Base-by-base conservation (phyloP, 2,113 vertebrate species). In the Sigmodon hispidus region DNA sequence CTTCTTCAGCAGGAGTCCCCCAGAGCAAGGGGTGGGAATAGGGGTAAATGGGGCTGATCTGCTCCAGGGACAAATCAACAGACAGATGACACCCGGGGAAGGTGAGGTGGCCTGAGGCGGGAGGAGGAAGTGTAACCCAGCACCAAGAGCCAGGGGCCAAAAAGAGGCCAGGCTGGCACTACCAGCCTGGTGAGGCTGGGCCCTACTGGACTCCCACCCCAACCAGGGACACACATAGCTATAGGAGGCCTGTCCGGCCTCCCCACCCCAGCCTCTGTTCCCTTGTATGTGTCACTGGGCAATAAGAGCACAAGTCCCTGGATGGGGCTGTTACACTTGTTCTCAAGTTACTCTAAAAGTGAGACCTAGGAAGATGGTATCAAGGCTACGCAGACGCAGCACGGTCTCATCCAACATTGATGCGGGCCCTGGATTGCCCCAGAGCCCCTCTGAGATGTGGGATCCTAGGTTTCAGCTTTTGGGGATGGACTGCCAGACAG, bases 271-370 rank as follows among this genome's bases (percentile, higher is more conserved):
- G 93, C 43, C 40, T 43, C 1, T 7, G 63, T 36, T 15, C 63
- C 65, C 34, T 43, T 4, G 6, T 26, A 72, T 87, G 87, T 67
- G 83, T 55, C 34, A 5, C 84, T 21, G 12, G 7, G 15, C 0
- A 40, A 93, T 83, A 65, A 77, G 96, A 91, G 70, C 16, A 0
- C 4, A 5, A 61, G 81, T 55, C 9, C 11, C 59, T 10, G 4
- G 34, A 43, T 87, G 4, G 0, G 63, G 77, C 90, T 40, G 76
- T 80, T 76, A 43, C 31, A 34, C 4, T 12, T 31, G 79, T 26
- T 87, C 95, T 98, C 96, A 21, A 21, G 95, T 98, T 98, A 97
- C 97, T 96, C 96, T 98, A 96, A 96, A 97, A 97, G 96, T 98
- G 97, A 98, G 96, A 97, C 96, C 7, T 0, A 26, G n/a, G 72